Base-by-base conservation (phyloP, 2,888 invertebrate genomes). In the Liopterus haemorrhoidalis region DNA sequence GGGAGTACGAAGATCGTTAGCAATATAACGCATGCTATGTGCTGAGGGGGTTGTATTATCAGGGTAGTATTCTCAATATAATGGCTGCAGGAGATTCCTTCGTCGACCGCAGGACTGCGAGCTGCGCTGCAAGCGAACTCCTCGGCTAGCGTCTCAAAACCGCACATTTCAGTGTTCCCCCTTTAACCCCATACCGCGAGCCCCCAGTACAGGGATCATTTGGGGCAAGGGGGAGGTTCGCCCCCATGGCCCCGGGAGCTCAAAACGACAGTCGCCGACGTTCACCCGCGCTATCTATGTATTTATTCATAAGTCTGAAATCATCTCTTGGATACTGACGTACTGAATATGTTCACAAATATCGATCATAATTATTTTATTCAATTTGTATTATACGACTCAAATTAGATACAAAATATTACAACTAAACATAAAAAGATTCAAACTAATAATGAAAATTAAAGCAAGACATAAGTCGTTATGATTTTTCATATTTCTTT, bases 61-160 rank as follows among this genome's bases (percentile, higher is more conserved):
- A 45, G 45, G 45, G 39, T 45, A 45, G 39, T 45, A 45, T 45
- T 45, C 45, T 67, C 67, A 61, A 67, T 67, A 67, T 66, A 67
- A 67, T 66, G 66, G 65, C 67, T 46, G 46, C 46, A 61, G 63
- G 61, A 65, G 66, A 67, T 67, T 67, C 67, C 66, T 66, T 64
- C 37, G 59, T 59, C 65, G 67, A 67, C 67, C 67, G 61, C 67
- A 67, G 55, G 57, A 41, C 66, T 64, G 64, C 65, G 63, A 63
- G 65, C 66, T 62, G 63, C 64, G 64, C 56, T 58, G 41, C 41
- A 42, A 38, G 41, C 45, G 41, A 38, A 55, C 63, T 64, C 62
- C 63, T 64, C 62, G 65, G 65, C 65, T 60, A 66, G 64, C 66
- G 65, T 66, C 67, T 67, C 67, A 60, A 65, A 67, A 68, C 68